phyloP scores from a whole-genome alignment of 2,797 vertebrate genomes.

The Etheostoma perlongum region DNA sequence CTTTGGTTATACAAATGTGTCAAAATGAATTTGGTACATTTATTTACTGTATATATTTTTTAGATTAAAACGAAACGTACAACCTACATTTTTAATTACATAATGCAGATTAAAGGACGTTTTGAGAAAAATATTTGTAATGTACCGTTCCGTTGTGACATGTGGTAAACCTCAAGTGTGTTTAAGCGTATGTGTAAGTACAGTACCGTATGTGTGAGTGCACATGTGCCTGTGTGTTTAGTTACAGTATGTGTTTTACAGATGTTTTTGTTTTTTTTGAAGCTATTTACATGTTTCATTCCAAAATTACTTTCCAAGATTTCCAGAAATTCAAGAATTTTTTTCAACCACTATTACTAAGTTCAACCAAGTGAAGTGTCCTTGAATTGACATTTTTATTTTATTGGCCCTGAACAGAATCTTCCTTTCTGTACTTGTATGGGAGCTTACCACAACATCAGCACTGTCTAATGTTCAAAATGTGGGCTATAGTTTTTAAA shows the following conservation, averaged over 20 bases:
- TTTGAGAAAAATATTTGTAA: neutral
- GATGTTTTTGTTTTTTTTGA: slow-evolving; percentile 16
- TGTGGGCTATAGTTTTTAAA: neutral
- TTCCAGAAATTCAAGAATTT: neutral
- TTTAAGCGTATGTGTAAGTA: slow-evolving; percentile 14
- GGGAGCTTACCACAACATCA: neutral
- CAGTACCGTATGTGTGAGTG: slow-evolving; percentile 23
- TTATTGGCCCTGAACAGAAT: neutral
- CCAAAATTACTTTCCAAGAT: slow-evolving; percentile 9
- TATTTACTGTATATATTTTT: too few relatives aligned
- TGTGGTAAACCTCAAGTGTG: slow-evolving; percentile 30
- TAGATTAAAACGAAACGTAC: neutral
- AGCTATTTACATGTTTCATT: slow-evolving; percentile 32
- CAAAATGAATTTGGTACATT: neutral
- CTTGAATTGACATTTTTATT: neutral
- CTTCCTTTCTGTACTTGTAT: neutral
- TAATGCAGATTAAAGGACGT: neutral
- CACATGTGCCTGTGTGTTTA: slow-evolving; percentile 23
- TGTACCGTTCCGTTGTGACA: neutral
- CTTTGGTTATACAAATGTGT: slow-evolving; percentile 16
- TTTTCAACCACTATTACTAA: neutral
- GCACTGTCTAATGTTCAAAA: neutral
- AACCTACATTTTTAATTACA: neutral
- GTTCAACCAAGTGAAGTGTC: neutral
- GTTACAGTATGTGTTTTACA: slow-evolving; percentile 27